Evolutionary conservation across 1,140 invertebrate species (phyloP).

Genomic region (Macrotrachela quadricornifera): DNA sequence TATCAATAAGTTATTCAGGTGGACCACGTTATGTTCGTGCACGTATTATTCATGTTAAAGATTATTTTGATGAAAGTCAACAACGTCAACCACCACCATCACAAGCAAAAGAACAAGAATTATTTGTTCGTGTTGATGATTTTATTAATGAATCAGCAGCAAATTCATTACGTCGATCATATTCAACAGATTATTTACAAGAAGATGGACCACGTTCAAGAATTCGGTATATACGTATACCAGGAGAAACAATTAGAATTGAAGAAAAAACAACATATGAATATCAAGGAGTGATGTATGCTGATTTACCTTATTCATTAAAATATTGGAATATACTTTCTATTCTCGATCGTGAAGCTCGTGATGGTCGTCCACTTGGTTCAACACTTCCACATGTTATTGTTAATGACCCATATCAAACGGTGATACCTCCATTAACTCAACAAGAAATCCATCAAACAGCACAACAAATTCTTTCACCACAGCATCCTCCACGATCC

Average conservation of each 20-base stretch:
- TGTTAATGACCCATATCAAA: too few species aligned
- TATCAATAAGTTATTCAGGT: too few species aligned
- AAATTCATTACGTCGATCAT: neutral
- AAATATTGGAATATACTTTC: slow-evolving; percentile 5
- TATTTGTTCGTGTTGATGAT: slow-evolving; percentile 8
- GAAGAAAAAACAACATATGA: neutral
- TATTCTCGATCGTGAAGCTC: neutral
- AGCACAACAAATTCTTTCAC: too few species aligned
- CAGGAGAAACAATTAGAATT: neutral
- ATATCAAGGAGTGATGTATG: neutral
- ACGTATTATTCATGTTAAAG: too few species aligned
- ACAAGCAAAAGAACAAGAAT: neutral
- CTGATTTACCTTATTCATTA: neutral
- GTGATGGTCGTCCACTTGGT: too few species aligned
- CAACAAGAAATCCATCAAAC: too few species aligned
- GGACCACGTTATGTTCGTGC: too few species aligned
- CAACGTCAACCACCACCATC: neutral
- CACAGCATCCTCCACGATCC: too few species aligned
- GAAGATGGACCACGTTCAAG: neutral
- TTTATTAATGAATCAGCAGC: slow-evolving; percentile 5
- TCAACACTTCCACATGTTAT: too few species aligned
- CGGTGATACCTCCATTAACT: too few species aligned
- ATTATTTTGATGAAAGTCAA: too few species aligned
- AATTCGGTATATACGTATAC: slow-evolving; percentile 5
- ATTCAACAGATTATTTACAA: slow-evolving; percentile 5